Evolutionary conservation across 2,888 invertebrate genomes (phyloP).

Genomic region (Dolomedes plantarius): DNA sequence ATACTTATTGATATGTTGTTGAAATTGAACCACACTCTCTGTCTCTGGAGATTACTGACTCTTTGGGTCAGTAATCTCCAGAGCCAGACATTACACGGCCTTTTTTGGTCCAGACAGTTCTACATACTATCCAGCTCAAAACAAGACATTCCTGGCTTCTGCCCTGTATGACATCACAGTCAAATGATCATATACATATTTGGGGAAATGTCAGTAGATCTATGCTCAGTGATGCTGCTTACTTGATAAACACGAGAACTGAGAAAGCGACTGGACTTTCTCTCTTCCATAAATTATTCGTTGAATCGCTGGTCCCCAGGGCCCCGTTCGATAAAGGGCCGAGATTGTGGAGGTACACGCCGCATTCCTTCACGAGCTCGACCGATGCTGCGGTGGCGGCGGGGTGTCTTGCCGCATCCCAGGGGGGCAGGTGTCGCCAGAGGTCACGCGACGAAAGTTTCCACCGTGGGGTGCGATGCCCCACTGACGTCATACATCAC

Average conservation of each 20-base stretch:
- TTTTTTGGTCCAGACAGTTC: too few relatives aligned
- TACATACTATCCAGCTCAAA: too few relatives aligned
- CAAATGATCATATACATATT: too few relatives aligned
- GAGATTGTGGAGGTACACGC: slow-evolving; percentile 34
- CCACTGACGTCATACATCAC: slow-evolving; percentile 33
- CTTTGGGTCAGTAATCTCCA: too few relatives aligned
- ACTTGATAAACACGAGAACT: too few relatives aligned
- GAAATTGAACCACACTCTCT: too few relatives aligned
- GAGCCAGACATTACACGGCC: too few relatives aligned
- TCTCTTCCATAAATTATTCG: slow-evolving; percentile 10
- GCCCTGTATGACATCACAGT: too few relatives aligned
- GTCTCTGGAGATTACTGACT: too few relatives aligned
- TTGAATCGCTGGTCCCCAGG: not conserved
- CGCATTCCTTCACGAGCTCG: slow-evolving; percentile 57
- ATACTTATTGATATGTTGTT: too few relatives aligned
- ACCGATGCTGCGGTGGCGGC: slow-evolving; percentile 19
- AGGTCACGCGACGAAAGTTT: slow-evolving; percentile 64
- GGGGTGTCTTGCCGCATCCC: not conserved
- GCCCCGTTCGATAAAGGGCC: slow-evolving; percentile 37
- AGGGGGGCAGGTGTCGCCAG: slow-evolving; percentile 27
- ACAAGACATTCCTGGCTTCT: too few relatives aligned
- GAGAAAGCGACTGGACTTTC: not conserved
- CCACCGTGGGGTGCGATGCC: slow-evolving; percentile 54
- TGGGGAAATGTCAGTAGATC: not conserved
- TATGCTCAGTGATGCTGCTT: not conserved